Percentiles rank a stretch among this genome's conserved stretches.
phyloP scores from a whole-genome alignment of 2,113 vertebrate genomes.

The Meriones unguiculatus region DNA sequence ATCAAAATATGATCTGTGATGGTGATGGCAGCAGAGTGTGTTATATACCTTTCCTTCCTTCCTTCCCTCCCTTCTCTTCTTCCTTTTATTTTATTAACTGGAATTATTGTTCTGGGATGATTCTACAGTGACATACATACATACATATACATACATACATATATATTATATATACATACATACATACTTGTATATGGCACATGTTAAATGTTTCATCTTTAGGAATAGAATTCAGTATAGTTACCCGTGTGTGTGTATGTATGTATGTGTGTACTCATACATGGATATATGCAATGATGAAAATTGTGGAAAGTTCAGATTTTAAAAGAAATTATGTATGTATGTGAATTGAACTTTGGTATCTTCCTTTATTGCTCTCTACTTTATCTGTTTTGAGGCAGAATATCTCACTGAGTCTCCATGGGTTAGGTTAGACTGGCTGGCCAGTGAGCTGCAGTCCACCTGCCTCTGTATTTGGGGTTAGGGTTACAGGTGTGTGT shows the following conservation, averaged over 20 bases:
- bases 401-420: background rate
- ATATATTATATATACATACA: background rate
- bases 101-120: background rate
- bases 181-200: background rate
- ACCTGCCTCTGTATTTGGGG: background rate
- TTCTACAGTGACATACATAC: too few species aligned
- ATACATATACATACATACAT: background rate
- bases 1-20: background rate
- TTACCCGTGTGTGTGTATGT: background rate
- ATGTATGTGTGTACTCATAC: background rate
- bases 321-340: too few species aligned
- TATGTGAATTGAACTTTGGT: background rate
- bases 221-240: background rate
- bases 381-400: background rate
- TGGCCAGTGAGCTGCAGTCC: background rate
- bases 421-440: background rate
- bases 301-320: too few species aligned
- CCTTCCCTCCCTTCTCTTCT: background rate
- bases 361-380: background rate
- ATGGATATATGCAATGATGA: too few species aligned
- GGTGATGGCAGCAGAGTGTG: background rate
- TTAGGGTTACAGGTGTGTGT: background rate
- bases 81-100: background rate
- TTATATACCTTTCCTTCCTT: background rate
- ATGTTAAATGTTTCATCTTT: background rate